Evolutionary conservation across 2,888 invertebrate species (phyloP), one percentile per base, ranked within the genome.

Genomic region (Sclerodermus sp.): DNA sequence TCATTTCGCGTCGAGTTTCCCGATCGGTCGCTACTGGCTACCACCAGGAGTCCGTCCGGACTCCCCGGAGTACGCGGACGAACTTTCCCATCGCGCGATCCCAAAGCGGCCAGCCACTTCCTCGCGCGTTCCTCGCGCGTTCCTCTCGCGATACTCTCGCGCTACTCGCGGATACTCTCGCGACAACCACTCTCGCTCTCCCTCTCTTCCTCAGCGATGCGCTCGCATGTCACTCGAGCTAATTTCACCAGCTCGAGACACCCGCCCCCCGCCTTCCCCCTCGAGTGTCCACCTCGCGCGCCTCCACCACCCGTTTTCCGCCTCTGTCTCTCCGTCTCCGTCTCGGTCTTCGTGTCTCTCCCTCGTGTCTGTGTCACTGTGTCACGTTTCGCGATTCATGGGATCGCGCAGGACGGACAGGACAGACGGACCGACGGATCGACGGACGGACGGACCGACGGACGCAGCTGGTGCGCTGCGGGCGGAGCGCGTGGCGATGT

Each of bases 1-100:
- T 59, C 63, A 55, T 63, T 63, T 63, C 55, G 56, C 54, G 53
- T 53, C 49, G 49, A 14, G 51, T 58, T 53, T 58, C 57, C 53
- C 40, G 57, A 57, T 40, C 48, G 46, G 23, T 44, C 39, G 39
- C 17, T 15, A 16, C 15, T 39, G 5, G 16, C 17, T 12, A 23
- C 23, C 23, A 23, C 23, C n/a, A n/a, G n/a, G n/a, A n/a, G n/a
- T n/a, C n/a, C n/a, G n/a, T n/a, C n/a, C n/a, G n/a, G n/a, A n/a
- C n/a, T n/a, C n/a, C n/a, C n/a, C n/a, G n/a, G n/a, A n/a, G n/a
- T n/a, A n/a, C n/a, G n/a, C n/a, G n/a, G 31, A 12, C 8, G 12
- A 31, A 31, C 31, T 31, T 31, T 31, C 31, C 8, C 6, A n/a
- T n/a, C n/a, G n/a, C n/a, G n/a, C n/a, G n/a, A n/a, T n/a, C n/a